Conservation (phyloP, 2,113 vertebrate species). For the Catharus minimus region DNA sequence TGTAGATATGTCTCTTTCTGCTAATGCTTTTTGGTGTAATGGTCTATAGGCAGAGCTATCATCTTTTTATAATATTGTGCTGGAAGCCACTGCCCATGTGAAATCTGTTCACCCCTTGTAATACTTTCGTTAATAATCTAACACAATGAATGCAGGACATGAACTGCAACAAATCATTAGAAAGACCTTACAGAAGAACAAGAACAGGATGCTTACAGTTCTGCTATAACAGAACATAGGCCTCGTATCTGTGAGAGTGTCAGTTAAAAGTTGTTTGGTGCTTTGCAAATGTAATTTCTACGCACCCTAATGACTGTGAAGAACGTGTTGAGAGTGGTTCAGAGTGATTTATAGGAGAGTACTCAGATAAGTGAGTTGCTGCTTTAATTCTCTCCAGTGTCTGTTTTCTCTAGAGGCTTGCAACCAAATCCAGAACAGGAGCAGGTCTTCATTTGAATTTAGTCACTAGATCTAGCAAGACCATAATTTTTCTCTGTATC, state of each 20-base stretch:
- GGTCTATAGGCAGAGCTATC: background rate
- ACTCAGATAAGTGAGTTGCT: background rate
- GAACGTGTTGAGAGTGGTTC: background rate
- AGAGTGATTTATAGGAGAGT: background rate
- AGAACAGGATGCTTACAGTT: background rate
- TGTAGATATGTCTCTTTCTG: background rate
- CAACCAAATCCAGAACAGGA: background rate
- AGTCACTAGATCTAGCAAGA: background rate
- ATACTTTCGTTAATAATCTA: background rate
- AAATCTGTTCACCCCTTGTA: background rate
- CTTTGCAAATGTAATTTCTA: background rate
- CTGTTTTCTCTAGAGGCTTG: background rate
- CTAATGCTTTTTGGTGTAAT: background rate
- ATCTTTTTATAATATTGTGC: background rate
- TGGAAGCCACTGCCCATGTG: background rate
- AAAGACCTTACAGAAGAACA: background rate
- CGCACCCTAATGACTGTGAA: background rate
- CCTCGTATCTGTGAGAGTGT: background rate
- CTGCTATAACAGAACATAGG: background rate
- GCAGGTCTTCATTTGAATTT: background rate
- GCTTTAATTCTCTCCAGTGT: background rate
- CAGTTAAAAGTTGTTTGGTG: background rate
- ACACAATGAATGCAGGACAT: background rate
- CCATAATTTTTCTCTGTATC: background rate
- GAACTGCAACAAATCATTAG: background rate